Percentiles rank a stretch among this genome's conserved stretches.
Conservation (phyloP, 2,888 invertebrate genomes). For the Stramonita haemastoma region DNA sequence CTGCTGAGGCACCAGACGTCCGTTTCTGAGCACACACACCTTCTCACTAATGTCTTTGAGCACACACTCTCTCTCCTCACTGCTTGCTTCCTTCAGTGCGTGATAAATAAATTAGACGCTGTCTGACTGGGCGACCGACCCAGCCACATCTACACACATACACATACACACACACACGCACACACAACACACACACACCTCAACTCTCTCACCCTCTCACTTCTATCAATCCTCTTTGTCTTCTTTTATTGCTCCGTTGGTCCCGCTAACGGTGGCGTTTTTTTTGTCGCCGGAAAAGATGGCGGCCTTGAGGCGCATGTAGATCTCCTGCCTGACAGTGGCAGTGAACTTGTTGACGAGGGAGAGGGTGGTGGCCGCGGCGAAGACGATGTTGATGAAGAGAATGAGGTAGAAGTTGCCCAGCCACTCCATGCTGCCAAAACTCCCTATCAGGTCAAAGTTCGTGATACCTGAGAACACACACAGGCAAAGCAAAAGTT, state of each 20-base stretch:
- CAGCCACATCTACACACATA: not conserved
- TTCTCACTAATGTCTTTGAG: too few species aligned
- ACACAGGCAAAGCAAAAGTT: too few species aligned
- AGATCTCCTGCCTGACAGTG: constrained; percentile 85
- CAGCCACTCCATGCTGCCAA: constrained; percentile 98
- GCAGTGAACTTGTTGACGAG: constrained; percentile 95
- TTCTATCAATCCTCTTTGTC: constrained; percentile 34
- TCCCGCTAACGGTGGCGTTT: not conserved
- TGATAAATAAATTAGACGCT: not conserved
- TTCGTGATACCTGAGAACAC: constrained; percentile 90
- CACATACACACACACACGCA: not conserved
- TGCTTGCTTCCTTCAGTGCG: not conserved
- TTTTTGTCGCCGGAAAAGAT: constrained; percentile 53
- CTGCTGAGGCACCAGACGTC: too few species aligned
- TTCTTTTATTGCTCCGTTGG: constrained; percentile 43
- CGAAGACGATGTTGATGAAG: constrained; percentile 95
- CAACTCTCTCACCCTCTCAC: not conserved
- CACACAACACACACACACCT: not conserved
- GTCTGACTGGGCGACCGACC: not conserved
- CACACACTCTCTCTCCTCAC: too few species aligned
- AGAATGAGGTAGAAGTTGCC: constrained; percentile 97
- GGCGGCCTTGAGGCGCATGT: constrained; percentile 63
- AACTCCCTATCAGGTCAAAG: constrained; percentile 97
- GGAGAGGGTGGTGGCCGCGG: constrained; percentile 90
- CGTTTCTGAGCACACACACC: too few species aligned